Evolutionary conservation across 1,140 invertebrate species (phyloP), one percentile per base, ranked within the genome.

Genomic region (Chrysomallon squamiferum): DNA sequence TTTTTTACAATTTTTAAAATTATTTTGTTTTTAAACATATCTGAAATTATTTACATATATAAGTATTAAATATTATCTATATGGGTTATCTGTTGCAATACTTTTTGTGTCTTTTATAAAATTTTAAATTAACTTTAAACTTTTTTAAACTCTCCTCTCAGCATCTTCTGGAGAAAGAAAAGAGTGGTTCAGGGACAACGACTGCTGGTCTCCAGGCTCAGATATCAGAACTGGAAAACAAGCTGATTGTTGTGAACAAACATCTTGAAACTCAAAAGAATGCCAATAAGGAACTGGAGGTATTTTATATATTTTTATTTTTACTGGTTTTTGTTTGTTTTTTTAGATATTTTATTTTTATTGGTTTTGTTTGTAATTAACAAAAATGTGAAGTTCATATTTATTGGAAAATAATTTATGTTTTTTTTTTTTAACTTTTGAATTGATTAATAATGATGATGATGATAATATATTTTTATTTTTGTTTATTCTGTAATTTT

Each of bases 81-180:
- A n/a, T n/a, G n/a, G n/a, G n/a, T n/a, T n/a, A n/a, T n/a, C n/a
- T n/a, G n/a, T n/a, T n/a, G n/a, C n/a, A n/a, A n/a, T n/a, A n/a
- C n/a, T n/a, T n/a, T n/a, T n/a, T n/a, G n/a, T n/a, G n/a, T n/a
- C n/a, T n/a, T n/a, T n/a, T n/a, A n/a, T n/a, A n/a, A n/a, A n/a
- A n/a, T n/a, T n/a, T n/a, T n/a, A n/a, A n/a, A n/a, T n/a, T n/a
- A n/a, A n/a, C n/a, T n/a, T n/a, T n/a, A n/a, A n/a, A n/a, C n/a
- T n/a, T n/a, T n/a, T n/a, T n/a, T n/a, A n/a, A n/a, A n/a, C n/a
- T n/a, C n/a, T n/a, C n/a, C n/a, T n/a, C n/a, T n/a, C n/a, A n/a
- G n/a, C n/a, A n/a, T n/a, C n/a, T 68, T 20, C 54, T 82, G 30
- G 78, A 80, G 68, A 73, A 79, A 52, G 76, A 82, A 41, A 74